Evolutionary conservation across 1,140 invertebrate genomes (phyloP).

Genomic region (Zophobas morio): DNA sequence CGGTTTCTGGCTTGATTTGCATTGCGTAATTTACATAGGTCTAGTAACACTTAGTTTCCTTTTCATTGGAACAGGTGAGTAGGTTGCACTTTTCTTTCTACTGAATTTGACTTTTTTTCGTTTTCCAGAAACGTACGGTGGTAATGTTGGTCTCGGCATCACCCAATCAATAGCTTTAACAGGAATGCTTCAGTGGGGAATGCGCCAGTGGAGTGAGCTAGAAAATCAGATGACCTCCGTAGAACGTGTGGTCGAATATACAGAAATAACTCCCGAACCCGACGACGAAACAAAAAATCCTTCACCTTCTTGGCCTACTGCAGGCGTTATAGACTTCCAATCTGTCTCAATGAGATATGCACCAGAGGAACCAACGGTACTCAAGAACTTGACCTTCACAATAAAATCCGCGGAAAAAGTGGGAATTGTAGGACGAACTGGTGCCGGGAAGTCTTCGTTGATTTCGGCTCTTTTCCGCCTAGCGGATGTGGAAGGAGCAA

Average conservation of each 20-base stretch:
- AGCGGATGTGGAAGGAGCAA: constrained; percentile 48
- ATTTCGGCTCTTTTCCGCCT: constrained; percentile 81
- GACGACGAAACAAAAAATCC: constrained; percentile 73
- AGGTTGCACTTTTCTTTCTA: constrained; percentile 79
- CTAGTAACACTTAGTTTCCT: constrained; percentile 72
- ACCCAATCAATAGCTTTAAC: no score
- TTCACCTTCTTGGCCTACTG: constrained; percentile 73
- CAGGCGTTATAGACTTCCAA: constrained; percentile 78
- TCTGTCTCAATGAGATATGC: constrained; percentile 78
- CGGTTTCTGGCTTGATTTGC: constrained; percentile 74
- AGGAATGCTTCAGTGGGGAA: no score
- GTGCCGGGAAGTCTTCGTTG: constrained; percentile 87
- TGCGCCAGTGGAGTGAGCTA: no score
- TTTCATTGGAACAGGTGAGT: constrained; percentile 72
- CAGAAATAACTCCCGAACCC: constrained; percentile 79
- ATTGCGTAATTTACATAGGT: constrained; percentile 78
- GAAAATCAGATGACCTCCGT: constrained; percentile 60
- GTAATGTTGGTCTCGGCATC: no score
- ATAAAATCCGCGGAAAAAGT: constrained; percentile 76
- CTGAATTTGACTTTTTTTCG: constrained; percentile 79
- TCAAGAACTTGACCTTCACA: constrained; percentile 75
- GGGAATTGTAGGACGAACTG: constrained; percentile 79
- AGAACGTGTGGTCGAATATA: constrained; percentile 79
- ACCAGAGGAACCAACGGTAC: constrained; percentile 73
- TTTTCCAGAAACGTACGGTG: constrained; percentile 66